Conservation (phyloP, 2,797 vertebrate genomes). For the Sardinella longiceps region DNA sequence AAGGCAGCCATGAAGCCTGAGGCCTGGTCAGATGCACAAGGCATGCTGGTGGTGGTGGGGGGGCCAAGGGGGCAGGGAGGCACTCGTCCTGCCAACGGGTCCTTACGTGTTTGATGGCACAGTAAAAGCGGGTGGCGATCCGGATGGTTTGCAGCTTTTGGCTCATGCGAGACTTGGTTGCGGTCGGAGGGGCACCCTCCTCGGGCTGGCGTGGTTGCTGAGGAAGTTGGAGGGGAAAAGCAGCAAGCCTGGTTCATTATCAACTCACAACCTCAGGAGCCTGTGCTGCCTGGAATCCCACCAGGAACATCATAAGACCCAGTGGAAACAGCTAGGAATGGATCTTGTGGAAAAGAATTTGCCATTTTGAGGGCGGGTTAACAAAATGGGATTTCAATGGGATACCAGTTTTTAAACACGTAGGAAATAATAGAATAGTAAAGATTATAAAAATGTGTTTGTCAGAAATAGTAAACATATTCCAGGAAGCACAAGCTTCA, state of each 20-base stretch:
- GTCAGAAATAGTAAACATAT: background rate
- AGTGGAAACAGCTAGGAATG: background rate
- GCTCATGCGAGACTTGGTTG: slow-evolving; percentile 63
- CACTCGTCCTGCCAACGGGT: slow-evolving; percentile 41
- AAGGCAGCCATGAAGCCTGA: background rate
- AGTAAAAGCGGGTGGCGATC: slow-evolving; percentile 67
- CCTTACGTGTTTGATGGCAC: slow-evolving; percentile 68
- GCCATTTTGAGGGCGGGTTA: no score
- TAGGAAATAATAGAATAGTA: background rate
- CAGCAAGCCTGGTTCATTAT: slow-evolving; percentile 43
- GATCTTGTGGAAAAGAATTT: background rate
- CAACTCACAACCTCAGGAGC: slow-evolving; percentile 18
- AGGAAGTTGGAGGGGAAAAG: slow-evolving; percentile 56
- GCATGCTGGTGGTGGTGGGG: no score
- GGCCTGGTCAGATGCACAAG: slow-evolving; percentile 28
- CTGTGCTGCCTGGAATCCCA: slow-evolving; percentile 23
- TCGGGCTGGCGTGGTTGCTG: slow-evolving; percentile 60
- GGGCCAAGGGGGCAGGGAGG: slow-evolving; percentile 31
- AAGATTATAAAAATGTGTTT: no score
- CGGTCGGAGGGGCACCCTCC: slow-evolving; percentile 57
- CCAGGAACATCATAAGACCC: background rate
- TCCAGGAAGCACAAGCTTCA: slow-evolving; percentile 20
- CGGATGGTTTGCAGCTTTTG: slow-evolving; percentile 67
- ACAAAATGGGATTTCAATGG: background rate
- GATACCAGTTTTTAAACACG: background rate